phyloP scores from a whole-genome alignment of 2,113 vertebrate species.

The Cygnus atratus region DNA sequence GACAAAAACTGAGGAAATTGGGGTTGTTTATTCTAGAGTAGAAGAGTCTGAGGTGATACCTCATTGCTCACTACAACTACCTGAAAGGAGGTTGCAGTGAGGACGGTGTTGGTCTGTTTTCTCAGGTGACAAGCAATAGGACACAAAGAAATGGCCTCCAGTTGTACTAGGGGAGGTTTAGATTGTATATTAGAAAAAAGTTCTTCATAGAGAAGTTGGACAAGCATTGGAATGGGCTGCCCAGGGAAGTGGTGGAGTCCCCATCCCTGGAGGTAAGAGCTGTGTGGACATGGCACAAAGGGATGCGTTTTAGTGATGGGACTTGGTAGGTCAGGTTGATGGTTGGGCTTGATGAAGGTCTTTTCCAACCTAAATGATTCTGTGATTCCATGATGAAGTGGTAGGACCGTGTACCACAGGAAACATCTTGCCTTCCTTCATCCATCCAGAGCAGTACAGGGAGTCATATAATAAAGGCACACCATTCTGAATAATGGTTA shows the following conservation, averaged over 20 bases:
- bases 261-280: background rate
- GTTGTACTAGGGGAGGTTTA: background rate
- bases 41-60: no score
- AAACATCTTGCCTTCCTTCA: background rate
- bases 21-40: no score
- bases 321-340: background rate
- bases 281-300: background rate
- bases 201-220: background rate
- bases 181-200: background rate
- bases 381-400: background rate
- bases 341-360: background rate
- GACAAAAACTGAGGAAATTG: no score
- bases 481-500: accelerated
- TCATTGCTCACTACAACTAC: no score
- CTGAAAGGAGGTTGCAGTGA: background rate
- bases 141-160: background rate
- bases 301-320: background rate
- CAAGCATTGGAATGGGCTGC: background rate
- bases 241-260: background rate
- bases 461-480: background rate
- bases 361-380: background rate
- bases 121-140: background rate
- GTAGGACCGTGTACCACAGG: background rate
- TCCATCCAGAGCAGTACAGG: background rate
- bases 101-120: background rate